A percentile compares a stretch with the other conserved stretches of the same genome.
Evolutionary conservation across 2,888 invertebrate species (phyloP).

Genomic region (Mamestra brassicae): DNA sequence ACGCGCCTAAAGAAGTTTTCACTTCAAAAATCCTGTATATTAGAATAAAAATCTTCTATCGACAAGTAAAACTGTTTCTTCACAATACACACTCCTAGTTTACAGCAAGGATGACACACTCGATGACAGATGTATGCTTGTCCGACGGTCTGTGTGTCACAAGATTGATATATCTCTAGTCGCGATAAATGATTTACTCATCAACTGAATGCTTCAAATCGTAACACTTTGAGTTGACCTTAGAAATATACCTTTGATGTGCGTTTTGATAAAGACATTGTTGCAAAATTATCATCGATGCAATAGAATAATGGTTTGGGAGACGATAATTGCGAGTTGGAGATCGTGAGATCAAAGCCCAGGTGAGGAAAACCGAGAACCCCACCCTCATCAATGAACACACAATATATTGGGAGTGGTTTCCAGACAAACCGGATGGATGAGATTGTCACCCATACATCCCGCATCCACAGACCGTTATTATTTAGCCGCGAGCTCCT

Average conservation of each 20-base stretch:
- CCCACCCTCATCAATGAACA: no score
- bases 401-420: no score
- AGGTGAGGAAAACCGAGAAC: no score
- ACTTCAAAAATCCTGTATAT: no score
- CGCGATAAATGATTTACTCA: slow-evolving; percentile 58
- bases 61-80: neutral
- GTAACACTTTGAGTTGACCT: slow-evolving; percentile 23
- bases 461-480: no score
- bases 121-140: slow-evolving; percentile 45
- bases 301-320: no score
- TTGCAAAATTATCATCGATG: neutral
- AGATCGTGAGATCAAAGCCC: no score
- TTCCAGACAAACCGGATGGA: no score
- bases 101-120: slow-evolving; percentile 9
- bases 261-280: neutral
- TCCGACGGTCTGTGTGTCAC: slow-evolving; percentile 24
- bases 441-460: no score
- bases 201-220: slow-evolving; percentile 35
- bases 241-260: slow-evolving; percentile 34
- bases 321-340: no score
- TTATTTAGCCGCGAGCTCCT: no score
- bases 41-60: neutral
- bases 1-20: no score
- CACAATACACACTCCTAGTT: neutral
- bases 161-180: slow-evolving; percentile 46